Base-by-base conservation (phyloP, 1,140 invertebrate genomes). In the Ceratina calcarata region DNA sequence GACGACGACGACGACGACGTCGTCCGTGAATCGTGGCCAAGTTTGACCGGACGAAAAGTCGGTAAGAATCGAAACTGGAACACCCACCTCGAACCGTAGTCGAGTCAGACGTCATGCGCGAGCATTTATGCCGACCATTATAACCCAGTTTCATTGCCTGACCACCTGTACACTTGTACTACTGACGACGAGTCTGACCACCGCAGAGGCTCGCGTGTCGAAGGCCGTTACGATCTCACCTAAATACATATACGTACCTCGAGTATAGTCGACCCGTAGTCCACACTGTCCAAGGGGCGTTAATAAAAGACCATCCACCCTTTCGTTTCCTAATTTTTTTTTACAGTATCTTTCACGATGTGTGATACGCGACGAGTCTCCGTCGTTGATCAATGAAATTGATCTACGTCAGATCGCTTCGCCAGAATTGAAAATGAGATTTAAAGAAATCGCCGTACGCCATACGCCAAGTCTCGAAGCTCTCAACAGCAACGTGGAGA, bases 141-240 rank as follows among this genome's bases (percentile, higher is more conserved):
- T 79, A 73, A 79, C 77, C 77, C n/a, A 79, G 61, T 80, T 80
- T 18, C 62, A 67, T 27, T 49, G 78, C 49, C 78, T 75, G 78
- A 80, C 78, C 64, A 75, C 62, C 71, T 75, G 78, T 79, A 79
- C 32, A 74, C 71, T 53, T 65, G 15, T n/a, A 79, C 77, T 73
- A 76, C 78, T 75, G 65, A 66, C 53, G 4, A 18, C 53, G 4
- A 18, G n/a, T 68, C 78, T 75, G 71, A 62, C 72, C 73, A 71
- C 71, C 70, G 75, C 71, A 77, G 66, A 73, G 62, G 68, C 64
- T 89, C 45, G 86, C 88, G 87, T 89, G 88, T 61, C 80, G 85
- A 88, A 89, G 88, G 85, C 71, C 85, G 64, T 51, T 60, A 55
- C 15, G 55, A 66, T 13, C 49, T 18, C 45, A 16, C 27, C 62